A percentile compares a stretch with the other conserved stretches of the same genome.
phyloP scores from a whole-genome alignment of 2,888 invertebrate genomes.

The Oscheius sp. region DNA sequence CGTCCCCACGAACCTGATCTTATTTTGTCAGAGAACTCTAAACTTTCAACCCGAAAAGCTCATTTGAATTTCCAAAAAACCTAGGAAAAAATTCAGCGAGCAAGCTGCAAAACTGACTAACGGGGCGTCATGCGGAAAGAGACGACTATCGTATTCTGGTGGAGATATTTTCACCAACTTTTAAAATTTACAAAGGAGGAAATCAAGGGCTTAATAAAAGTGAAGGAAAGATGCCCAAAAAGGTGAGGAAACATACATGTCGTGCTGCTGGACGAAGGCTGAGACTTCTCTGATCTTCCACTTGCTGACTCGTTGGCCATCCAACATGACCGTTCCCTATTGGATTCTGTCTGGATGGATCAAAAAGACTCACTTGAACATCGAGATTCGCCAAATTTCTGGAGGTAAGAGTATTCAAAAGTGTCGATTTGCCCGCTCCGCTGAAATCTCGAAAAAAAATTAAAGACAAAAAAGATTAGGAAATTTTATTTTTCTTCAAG shows the following conservation, averaged over 20 bases:
- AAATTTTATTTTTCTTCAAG: not conserved
- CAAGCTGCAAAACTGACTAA: no score
- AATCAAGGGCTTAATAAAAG: no score
- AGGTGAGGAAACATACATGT: slow-evolving; percentile 88
- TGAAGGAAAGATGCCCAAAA: no score
- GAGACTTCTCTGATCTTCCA: slow-evolving; percentile 72
- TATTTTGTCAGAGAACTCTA: no score
- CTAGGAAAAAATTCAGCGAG: no score
- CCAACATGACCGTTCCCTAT: slow-evolving; percentile 43
- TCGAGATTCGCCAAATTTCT: slow-evolving; percentile 72
- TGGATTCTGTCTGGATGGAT: not conserved
- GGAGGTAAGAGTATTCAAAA: slow-evolving; percentile 86
- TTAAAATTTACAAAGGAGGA: no score
- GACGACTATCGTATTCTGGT: no score
- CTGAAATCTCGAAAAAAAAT: slow-evolving; percentile 51
- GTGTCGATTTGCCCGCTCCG: slow-evolving; percentile 85
- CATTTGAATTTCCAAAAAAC: no score
- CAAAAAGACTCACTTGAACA: slow-evolving; percentile 32
- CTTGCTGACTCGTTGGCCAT: slow-evolving; percentile 53
- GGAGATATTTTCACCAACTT: no score
- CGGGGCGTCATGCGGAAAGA: no score
- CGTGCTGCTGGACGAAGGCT: slow-evolving; percentile 91
- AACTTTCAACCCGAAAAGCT: no score
- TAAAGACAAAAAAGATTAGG: not conserved
- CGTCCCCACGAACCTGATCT: slow-evolving; percentile 79